Evolutionary conservation across 2,888 invertebrate species (phyloP).

Genomic region (Coecobrya sp.): DNA sequence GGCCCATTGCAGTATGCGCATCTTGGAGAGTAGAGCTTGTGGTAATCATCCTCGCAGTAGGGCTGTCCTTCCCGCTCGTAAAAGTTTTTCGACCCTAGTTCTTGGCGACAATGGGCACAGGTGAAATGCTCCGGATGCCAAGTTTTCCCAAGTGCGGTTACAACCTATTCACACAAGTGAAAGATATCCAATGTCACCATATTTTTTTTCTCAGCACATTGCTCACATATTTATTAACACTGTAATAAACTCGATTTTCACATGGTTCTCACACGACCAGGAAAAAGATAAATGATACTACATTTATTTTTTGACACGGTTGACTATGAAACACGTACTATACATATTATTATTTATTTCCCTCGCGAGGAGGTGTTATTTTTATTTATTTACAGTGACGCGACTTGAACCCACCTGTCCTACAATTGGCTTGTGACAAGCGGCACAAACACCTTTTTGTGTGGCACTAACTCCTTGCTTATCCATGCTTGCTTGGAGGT

Average conservation of each 20-base stretch:
- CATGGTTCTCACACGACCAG: slow-evolving; percentile 2
- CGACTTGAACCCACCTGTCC: slow-evolving; percentile 92
- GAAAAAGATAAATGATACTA: slow-evolving; percentile 3
- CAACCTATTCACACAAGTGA: slow-evolving; percentile 90
- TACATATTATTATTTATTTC: background rate
- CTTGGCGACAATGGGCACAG: slow-evolving; percentile 98
- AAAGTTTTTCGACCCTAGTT: slow-evolving; percentile 99
- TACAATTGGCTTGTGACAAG: slow-evolving; percentile 99
- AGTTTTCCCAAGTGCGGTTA: slow-evolving; percentile 98
- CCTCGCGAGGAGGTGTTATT: background rate
- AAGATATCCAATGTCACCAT: slow-evolving; percentile 66
- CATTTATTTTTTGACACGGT: slow-evolving; percentile 13
- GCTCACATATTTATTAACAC: slow-evolving; percentile 39
- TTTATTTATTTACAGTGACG: background rate
- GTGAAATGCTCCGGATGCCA: slow-evolving; percentile 99
- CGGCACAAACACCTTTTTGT: slow-evolving; percentile 99
- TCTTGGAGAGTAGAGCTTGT: slow-evolving; percentile 98
- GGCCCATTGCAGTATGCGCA: slow-evolving; percentile 99
- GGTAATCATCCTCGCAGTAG: slow-evolving; percentile 99
- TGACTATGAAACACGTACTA: background rate
- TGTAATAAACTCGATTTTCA: slow-evolving; percentile 2
- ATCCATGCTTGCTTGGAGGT: slow-evolving; percentile 98
- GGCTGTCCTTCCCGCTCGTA: slow-evolving; percentile 99
- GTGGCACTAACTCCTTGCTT: slow-evolving; percentile 99
- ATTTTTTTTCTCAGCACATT: slow-evolving; percentile 46